Evolutionary conservation across 2,113 vertebrate species (phyloP), one percentile per base, ranked within the genome.

Genomic region (Nerophis ophidion): DNA sequence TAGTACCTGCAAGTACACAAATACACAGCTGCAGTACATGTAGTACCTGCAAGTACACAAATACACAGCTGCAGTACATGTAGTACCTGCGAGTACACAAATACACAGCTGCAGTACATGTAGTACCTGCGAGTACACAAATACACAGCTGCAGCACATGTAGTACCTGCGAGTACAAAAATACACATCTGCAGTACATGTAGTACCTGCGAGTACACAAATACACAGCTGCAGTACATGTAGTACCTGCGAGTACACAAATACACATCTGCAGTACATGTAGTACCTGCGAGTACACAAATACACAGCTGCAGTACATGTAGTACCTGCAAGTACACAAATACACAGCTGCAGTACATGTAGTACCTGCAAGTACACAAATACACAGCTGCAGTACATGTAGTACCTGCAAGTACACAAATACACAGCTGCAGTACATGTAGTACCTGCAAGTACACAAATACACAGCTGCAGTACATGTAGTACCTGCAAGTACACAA

Each of bases 1-100:
- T 4, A 26, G 26, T 26, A 26, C 26, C 26, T 98, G 89, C 88
- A 63, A 98, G 89, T 36, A 93, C 77, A 0, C 54, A 54, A 4
- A 97, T 86, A 13, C 94, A 94, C 40, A 95, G 80, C 72, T 93
- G 90, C 74, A 99, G 78, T 52, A 95, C 85, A 0, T 97, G 93
- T 81, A 99, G 67, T 1, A 93, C 91, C 96, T 98, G 34, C 14
- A 35, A 19, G 26, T 26, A 26, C 26, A 0, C 53, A 56, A 4
- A 97, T 86, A 13, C 94, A 94, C 40, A 95, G 80, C 72, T 93
- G 90, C 74, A 99, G 26, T 26, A 26, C 26, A 26, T 26, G 3
- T 4, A 26, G 26, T 26, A 26, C 26, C 26, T 98, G 89, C 88
- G 62, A 98, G 89, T 36, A 93, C 77, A 0, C 54, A 54, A 4